phyloP scores from a whole-genome alignment of 37 sponge, comb jelly and placozoan genomes.

The Diacarnus erythraeanus region DNA sequence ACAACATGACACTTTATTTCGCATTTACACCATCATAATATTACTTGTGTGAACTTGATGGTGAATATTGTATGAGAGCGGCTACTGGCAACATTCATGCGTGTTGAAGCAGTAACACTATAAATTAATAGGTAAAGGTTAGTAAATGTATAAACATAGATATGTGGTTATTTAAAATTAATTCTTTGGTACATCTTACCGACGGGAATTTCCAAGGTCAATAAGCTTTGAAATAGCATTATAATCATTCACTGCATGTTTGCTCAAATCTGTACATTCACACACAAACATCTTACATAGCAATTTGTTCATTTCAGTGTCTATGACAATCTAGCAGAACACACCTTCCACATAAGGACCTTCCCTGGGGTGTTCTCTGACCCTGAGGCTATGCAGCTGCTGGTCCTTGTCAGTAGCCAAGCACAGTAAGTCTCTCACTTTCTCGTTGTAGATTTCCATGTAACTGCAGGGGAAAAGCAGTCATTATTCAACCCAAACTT shows the following conservation, averaged over 20 bases:
- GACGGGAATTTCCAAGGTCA: slow-evolving; percentile 66
- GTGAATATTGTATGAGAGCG: slow-evolving; percentile 95
- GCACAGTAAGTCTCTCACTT: slow-evolving; percentile 72
- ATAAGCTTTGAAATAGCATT: slow-evolving; percentile 64
- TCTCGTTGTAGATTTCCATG: slow-evolving; percentile 93
- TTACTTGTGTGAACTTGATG: slow-evolving; percentile 80
- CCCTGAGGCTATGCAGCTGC: slow-evolving; percentile 51
- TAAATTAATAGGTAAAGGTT: background rate
- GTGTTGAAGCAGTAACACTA: slow-evolving; percentile 83
- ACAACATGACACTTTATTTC: background rate
- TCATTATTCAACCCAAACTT: too few species aligned
- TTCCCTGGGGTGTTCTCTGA: slow-evolving; percentile 87
- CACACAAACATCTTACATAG: background rate
- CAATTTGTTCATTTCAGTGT: background rate
- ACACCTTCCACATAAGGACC: slow-evolving; percentile 92
- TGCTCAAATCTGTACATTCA: slow-evolving; percentile 66
- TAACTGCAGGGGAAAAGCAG: slow-evolving; percentile 64
- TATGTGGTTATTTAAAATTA: too few species aligned
- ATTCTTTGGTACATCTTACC: slow-evolving; percentile 35
- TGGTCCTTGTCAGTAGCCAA: background rate
- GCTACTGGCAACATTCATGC: slow-evolving; percentile 89
- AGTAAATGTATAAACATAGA: background rate
- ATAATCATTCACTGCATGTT: slow-evolving; percentile 78
- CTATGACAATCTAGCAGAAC: background rate
- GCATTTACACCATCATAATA: background rate